Conservation (phyloP, 1,140 invertebrate genomes). For the Cotesia vestalis region DNA sequence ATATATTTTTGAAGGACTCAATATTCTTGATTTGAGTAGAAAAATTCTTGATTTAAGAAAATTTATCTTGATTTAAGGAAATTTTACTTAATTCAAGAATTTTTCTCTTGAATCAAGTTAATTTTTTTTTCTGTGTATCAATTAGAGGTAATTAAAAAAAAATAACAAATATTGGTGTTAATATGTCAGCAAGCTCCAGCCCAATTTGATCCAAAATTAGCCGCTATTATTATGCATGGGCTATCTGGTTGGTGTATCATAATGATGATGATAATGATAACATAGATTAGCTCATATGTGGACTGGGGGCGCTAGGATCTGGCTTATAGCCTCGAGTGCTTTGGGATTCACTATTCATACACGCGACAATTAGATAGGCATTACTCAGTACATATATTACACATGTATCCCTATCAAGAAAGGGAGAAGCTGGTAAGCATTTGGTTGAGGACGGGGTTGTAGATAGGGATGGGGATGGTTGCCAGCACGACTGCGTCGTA, state of each 20-base stretch:
- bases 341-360: constrained; percentile 67
- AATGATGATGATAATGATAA: constrained; percentile 53
- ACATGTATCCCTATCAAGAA: background rate
- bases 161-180: no score
- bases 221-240: background rate
- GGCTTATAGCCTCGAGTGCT: constrained; percentile 65
- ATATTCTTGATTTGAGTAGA: no score
- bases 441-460: background rate
- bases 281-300: constrained; percentile 67
- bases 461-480: background rate
- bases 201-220: background rate
- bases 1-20: no score
- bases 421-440: background rate
- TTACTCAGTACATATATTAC: constrained; percentile 54
- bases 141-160: no score
- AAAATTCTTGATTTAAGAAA: no score
- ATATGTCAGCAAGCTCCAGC: no score
- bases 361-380: constrained; percentile 68
- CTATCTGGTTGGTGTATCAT: constrained; percentile 45
- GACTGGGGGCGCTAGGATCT: constrained; percentile 55
- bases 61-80: no score
- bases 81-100: no score
- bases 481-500: constrained; percentile 14
- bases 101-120: no score
- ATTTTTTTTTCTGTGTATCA: no score